phyloP scores from a whole-genome alignment of 2,888 invertebrate genomes.

The Napeogenes inachia region DNA sequence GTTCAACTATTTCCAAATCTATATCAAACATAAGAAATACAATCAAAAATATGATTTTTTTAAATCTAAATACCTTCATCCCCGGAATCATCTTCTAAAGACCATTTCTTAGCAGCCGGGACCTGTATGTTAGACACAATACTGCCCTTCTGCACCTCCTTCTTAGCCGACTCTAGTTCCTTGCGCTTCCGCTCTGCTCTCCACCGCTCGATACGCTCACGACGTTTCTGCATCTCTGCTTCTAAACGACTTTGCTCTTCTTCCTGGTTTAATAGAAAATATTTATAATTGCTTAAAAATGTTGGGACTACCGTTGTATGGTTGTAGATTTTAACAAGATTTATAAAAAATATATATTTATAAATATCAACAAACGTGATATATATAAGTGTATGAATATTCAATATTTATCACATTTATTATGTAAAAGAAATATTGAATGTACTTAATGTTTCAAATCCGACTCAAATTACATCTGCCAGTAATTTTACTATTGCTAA shows the following conservation, averaged over 20 bases:
- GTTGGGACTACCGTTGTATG: no score
- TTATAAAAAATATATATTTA: no score
- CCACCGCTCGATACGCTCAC: constrained; percentile 98
- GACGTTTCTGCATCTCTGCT: constrained; percentile 95
- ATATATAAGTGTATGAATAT: no score
- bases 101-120: constrained; percentile 89
- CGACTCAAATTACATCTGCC: no score
- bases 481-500: no score
- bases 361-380: no score
- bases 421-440: no score
- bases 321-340: no score
- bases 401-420: no score
- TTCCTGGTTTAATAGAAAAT: constrained; percentile 73
- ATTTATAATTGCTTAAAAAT: no score
- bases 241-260: constrained; percentile 94
- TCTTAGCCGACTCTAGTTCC: constrained; percentile 87
- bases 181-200: constrained; percentile 94
- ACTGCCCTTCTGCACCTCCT: constrained; percentile 83
- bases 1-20: no score
- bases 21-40: constrained; percentile 8
- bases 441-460: no score
- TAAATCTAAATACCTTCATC: constrained; percentile 82
- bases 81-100: constrained; percentile 96
- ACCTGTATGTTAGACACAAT: constrained; percentile 78
- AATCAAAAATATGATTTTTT: neutral